These are phyloP conservation scores for Cecidostiba fungosa DNA, from an alignment of 2,888 invertebrate species.

Conservation along the genomic window DNA sequence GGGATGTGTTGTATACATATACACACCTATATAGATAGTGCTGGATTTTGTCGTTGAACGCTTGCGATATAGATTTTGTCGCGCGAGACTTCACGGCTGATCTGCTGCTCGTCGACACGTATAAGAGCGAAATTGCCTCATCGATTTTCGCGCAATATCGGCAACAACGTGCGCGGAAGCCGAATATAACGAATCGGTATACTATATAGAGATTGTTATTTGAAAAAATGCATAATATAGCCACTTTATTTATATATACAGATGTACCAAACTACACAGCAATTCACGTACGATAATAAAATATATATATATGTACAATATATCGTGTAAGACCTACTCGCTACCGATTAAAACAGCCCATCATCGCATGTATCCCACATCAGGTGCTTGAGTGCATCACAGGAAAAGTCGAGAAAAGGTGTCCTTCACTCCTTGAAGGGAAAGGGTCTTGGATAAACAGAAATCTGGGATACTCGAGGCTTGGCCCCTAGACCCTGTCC, in stretches of 20 bases:
- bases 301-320: constrained; percentile 13
- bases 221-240: constrained; percentile 14
- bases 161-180: constrained; percentile 36
- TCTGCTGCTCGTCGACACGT: constrained; percentile 17
- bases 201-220: neutral
- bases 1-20: neutral
- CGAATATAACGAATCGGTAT: neutral
- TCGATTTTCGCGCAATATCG: constrained; percentile 51
- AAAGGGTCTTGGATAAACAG: constrained; percentile 79
- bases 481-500: constrained; percentile 59
- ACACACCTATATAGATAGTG: too few species aligned
- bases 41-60: neutral
- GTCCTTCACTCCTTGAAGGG: constrained; percentile 76
- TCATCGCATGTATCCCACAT: neutral
- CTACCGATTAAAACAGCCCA: neutral
- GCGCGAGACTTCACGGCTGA: constrained; percentile 51
- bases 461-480: constrained; percentile 78
- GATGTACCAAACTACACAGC: constrained; percentile 19
- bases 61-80: neutral
- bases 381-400: neutral
- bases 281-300: neutral
- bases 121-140: constrained; percentile 47
- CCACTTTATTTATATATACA: neutral
- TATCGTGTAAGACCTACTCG: too few species aligned
- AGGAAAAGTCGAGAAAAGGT: neutral